Base-by-base conservation (phyloP, 1,140 invertebrate species). In the Trichonephila clavata region DNA sequence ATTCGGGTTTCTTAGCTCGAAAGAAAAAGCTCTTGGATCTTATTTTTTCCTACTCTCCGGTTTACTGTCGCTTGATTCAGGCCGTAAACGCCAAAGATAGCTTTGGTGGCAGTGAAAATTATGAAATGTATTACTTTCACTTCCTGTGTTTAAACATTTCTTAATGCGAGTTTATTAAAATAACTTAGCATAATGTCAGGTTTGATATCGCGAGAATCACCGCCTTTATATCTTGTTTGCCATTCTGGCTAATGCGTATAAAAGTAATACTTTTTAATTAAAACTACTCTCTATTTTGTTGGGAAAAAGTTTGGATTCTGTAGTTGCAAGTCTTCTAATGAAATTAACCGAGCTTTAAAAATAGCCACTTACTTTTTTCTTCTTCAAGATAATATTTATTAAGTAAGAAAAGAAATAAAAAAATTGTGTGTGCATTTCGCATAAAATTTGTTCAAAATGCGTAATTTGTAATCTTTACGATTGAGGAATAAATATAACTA, bases 51-150 rank as follows among this genome's bases (percentile, higher is more conserved):
- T 50, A 7, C 32, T 81, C 10, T 32, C 5, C 6, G 71, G 24
- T 18, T 39, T 27, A 77, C 10, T 50, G 50, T 50, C 50, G 50
- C 50, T 81, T 39, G n/a, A 84, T 24, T 57, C 21, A 57, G 81
- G 57, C 50, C 57, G 57, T 84, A 84, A 84, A 84, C 43, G 81
- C 57, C 81, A 84, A n/a, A 21, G 24, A 57, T 24, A 84, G 43
- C 8, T 20, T 24, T 24, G 57, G 21, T 14, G 57, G 43, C 43
- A 16, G 14, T 84, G 57, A 84, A 84, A 84, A 84, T 84, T 84
- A 84, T 84, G 43, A 84, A 84, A 84, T 84, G 57, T 57, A 21
- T 84, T 83, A 57, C 20, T 84, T 84, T 24, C 21, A 77, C 71
- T 77, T 77, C 71, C 71, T 18, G 32, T 77, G 71, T 16, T 32